Percentiles rank a stretch among this genome's conserved stretches.
Evolutionary conservation across 64 coral and sea anemone species (phyloP).

Genomic region (Montipora sp.): DNA sequence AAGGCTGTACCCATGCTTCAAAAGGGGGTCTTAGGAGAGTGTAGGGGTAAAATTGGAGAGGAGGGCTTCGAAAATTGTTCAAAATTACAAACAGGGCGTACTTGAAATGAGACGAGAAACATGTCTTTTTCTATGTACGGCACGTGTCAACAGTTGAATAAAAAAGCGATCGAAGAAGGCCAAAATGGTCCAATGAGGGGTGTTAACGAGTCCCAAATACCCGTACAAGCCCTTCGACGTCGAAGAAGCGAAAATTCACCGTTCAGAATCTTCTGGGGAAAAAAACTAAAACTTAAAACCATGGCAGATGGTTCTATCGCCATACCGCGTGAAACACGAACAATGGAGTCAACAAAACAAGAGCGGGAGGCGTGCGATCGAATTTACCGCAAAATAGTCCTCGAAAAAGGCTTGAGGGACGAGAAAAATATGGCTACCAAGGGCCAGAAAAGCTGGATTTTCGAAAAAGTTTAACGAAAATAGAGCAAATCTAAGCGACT

Average conservation of each 20-base stretch:
- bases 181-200: conserved; percentile 6
- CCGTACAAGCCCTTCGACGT: conserved; percentile 4
- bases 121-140: background rate
- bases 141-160: conserved; percentile 16
- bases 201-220: conserved; percentile 4
- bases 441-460: conserved; percentile 26
- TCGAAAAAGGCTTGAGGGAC: conserved; percentile 32
- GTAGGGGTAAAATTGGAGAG: background rate
- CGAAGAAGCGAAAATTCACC: conserved; percentile 58
- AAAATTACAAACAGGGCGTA: conserved; percentile 21
- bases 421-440: conserved; percentile 32
- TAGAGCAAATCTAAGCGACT: conserved; percentile 34
- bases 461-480: conserved; percentile 20
- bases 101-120: conserved; percentile 15
- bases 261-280: conserved; percentile 12
- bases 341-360: conserved; percentile 27
- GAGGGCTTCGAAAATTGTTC: conserved; percentile 19
- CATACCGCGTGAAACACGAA: conserved; percentile 37
- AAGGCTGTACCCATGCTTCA: conserved; percentile 45
- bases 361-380: background rate
- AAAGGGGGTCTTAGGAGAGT: background rate
- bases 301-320: conserved; percentile 22
- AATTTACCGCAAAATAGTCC: conserved; percentile 28
- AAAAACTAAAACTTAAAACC: conserved; percentile 29
- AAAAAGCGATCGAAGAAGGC: background rate